Percentiles rank a stretch among this genome's conserved stretches.
Evolutionary conservation across 2,888 invertebrate species (phyloP).

Genomic region (Notodonta dromedarius): DNA sequence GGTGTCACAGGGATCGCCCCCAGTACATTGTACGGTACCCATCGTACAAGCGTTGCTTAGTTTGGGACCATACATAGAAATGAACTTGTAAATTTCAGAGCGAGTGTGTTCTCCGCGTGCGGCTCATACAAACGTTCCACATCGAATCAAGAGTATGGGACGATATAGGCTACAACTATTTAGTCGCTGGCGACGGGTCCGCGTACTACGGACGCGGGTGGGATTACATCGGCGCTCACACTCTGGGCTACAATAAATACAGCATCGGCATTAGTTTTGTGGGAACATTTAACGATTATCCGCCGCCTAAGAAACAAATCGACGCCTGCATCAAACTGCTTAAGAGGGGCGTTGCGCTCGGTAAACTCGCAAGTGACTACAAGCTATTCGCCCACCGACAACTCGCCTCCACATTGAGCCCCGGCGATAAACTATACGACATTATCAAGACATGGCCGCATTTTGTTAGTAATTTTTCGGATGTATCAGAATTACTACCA

Average conservation of each 20-base stretch:
- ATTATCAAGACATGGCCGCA: constrained; percentile 88
- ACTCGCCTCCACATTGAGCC: constrained; percentile 86
- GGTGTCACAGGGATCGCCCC: too few species aligned
- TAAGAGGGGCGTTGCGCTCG: constrained; percentile 83
- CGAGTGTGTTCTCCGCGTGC: constrained; percentile 84
- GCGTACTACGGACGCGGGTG: constrained; percentile 91
- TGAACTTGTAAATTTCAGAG: constrained; percentile 66
- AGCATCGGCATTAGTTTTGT: constrained; percentile 90
- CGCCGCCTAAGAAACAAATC: constrained; percentile 81
- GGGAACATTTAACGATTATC: constrained; percentile 86
- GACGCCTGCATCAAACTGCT: constrained; percentile 86
- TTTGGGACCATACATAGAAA: neutral
- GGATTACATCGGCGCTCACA: constrained; percentile 89
- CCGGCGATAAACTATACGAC: constrained; percentile 86
- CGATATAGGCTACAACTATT: constrained; percentile 91
- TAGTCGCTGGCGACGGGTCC: constrained; percentile 91
- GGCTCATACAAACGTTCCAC: constrained; percentile 87
- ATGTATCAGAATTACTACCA: constrained; percentile 55
- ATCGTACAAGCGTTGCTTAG: too few species aligned
- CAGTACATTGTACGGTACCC: too few species aligned
- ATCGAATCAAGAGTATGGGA: constrained; percentile 86
- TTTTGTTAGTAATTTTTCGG: constrained; percentile 73
- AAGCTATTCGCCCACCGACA: constrained; percentile 88
- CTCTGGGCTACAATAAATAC: constrained; percentile 85
- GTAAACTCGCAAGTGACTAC: constrained; percentile 86